phyloP scores from a whole-genome alignment of 2,797 vertebrate species.

The Thunnus albacares region DNA sequence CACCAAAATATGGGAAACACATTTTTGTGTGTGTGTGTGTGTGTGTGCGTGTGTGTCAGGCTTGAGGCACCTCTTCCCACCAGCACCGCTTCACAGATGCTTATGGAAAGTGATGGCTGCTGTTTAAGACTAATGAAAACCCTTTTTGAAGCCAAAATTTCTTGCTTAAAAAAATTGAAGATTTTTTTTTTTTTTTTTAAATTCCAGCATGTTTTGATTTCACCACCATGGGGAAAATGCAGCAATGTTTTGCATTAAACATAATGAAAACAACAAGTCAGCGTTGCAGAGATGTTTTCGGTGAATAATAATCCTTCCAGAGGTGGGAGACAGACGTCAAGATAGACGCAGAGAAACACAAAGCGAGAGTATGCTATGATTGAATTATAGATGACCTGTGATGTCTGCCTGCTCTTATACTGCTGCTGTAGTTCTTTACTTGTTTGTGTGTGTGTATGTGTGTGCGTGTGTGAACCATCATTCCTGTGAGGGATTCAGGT shows the following conservation, averaged over 20 bases:
- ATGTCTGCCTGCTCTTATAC: conserved; percentile 30
- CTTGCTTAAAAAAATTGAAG: background rate
- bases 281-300: background rate
- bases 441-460: conserved; percentile 7
- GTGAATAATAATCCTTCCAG: conserved; percentile 3
- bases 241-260: conserved; percentile 15
- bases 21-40: background rate
- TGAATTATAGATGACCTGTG: conserved; percentile 50
- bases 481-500: conserved; percentile 8
- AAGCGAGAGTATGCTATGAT: background rate
- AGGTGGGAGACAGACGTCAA: background rate
- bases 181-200: background rate
- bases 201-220: conserved; percentile 17
- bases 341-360: conserved; percentile 17
- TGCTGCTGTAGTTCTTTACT: conserved; percentile 20
- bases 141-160: conserved; percentile 15
- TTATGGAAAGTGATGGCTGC: conserved; percentile 2
- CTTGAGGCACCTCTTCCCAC: background rate
- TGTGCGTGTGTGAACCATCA: conserved; percentile 3
- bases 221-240: background rate
- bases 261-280: conserved; percentile 22
- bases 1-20: background rate
- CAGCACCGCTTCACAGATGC: conserved; percentile 7
- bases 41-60: background rate
- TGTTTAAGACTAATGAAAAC: conserved; percentile 13